phyloP scores from a whole-genome alignment of 2,888 invertebrate species.

The Hecatera dysodea region DNA sequence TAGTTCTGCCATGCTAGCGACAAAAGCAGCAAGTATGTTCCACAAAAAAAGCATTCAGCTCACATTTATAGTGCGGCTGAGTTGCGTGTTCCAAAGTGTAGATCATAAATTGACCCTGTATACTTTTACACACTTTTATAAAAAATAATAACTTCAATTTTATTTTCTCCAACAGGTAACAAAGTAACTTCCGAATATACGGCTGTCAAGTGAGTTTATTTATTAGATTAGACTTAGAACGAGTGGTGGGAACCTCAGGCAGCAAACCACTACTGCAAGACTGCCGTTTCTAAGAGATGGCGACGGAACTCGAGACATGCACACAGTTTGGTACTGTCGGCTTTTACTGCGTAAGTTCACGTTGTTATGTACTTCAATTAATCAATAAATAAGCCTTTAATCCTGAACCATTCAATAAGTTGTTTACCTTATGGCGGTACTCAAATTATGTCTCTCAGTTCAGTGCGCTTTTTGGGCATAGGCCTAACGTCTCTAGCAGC shows the following conservation, averaged over 20 bases:
- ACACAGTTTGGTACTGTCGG: not conserved
- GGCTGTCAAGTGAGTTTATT: constrained; percentile 49
- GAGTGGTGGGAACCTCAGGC: not conserved
- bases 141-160: constrained; percentile 37
- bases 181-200: constrained; percentile 43
- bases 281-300: not conserved
- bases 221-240: constrained; percentile 16
- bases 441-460: no score
- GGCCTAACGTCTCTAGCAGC: no score
- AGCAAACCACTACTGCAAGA: not conserved
- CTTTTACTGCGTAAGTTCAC: not conserved
- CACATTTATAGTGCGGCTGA: no score
- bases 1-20: no score
- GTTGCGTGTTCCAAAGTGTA: no score
- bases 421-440: no score
- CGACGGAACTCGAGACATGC: not conserved
- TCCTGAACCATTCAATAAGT: no score
- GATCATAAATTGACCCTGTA: not conserved
- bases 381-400: no score
- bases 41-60: no score
- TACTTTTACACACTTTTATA: not conserved
- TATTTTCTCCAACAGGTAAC: constrained; percentile 53
- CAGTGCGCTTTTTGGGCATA: no score
- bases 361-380: not conserved
- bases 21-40: no score